A percentile compares a stretch with the other conserved stretches of the same genome.
phyloP scores from a whole-genome alignment of 2,888 invertebrate species.

The Tortricodes alternella region DNA sequence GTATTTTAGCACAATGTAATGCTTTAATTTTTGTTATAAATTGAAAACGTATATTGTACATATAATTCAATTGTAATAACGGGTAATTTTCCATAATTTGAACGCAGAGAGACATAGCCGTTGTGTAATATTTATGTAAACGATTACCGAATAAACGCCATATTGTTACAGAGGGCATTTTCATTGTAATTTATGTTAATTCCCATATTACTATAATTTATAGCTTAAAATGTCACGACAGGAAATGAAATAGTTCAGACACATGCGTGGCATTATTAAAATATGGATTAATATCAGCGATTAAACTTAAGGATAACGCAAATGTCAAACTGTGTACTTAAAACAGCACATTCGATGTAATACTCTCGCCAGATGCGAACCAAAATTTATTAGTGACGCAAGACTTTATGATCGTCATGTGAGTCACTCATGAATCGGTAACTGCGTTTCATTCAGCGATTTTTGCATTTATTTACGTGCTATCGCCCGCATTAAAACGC shows the following conservation, averaged over 20 bases:
- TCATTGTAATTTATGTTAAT: slow-evolving; percentile 22
- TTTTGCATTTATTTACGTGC: slow-evolving; percentile 45
- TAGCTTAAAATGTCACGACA: slow-evolving; percentile 24
- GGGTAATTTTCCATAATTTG: slow-evolving; percentile 8
- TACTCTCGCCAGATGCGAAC: neutral
- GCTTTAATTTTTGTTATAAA: neutral
- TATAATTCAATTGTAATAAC: neutral
- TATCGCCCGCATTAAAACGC: slow-evolving; percentile 56
- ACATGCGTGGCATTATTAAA: slow-evolving; percentile 18
- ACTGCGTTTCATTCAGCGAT: slow-evolving; percentile 40
- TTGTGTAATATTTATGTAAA: slow-evolving; percentile 26
- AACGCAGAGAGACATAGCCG: slow-evolving; percentile 9
- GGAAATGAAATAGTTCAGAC: slow-evolving; percentile 24
- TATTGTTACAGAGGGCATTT: slow-evolving; percentile 22
- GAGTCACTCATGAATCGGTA: slow-evolving; percentile 2
- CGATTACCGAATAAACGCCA: slow-evolving; percentile 29
- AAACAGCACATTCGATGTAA: neutral
- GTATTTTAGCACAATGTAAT: too few relatives aligned
- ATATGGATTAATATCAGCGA: slow-evolving; percentile 21
- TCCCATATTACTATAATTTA: slow-evolving; percentile 31
- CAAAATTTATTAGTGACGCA: neutral
- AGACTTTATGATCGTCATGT: neutral
- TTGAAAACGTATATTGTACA: neutral
- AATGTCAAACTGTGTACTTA: slow-evolving; percentile 12
- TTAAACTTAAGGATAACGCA: slow-evolving; percentile 22